Base-by-base conservation (phyloP, 2,888 invertebrate species). In the Drosophila limbata region DNA sequence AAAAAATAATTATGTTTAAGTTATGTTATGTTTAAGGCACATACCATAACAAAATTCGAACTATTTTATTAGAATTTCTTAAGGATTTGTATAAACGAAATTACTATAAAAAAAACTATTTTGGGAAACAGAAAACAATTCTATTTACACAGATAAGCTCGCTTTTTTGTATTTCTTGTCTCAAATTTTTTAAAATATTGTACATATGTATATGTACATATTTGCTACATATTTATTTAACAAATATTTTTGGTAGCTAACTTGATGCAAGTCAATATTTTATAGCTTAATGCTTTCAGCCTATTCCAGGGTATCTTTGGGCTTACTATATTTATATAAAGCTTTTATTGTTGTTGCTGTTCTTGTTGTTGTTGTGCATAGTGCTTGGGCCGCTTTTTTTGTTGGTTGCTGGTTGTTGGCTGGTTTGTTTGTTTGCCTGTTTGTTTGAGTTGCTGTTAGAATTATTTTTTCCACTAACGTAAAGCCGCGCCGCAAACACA, bases 391-490 rank as follows among this genome's bases (percentile, higher is more conserved):
- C 83, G 88, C 86, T 88, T 83, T 88, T 84, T 71, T 74, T 82
- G 89, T 84, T 87, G 74, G 69, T 69, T 79, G 87, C 84, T 83
- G 81, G 74, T 63, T 81, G 79, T 64, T 70, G 25, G 85, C 61
- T 77, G 77, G 86, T 75, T 72, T 79, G 86, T 71, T 79, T 86
- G 84, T 79, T 78, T 84, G 84, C 72, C 74, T 78, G 84, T 73
- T 84, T 89, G 87, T 88, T 84, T 89, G 89, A 88, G 89, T 87
- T 89, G 89, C 87, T 85, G 84, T 88, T 88, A 86, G 89, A 88
- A 85, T 85, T 87, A 87, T 85, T 85, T 87, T 89, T 88, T 88
- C 68, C 77, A 81, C 84, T 86, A 84, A 86, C 71, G 84, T 74
- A 86, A 84, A 87, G 83, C 86, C 77, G 84, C 77, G 82, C 67